A percentile compares a stretch with the other conserved stretches of the same genome.
These are phyloP conservation scores for Rhabdornis inornatus DNA, from an alignment of 2,113 vertebrate genomes.

Conservation along the genomic window DNA sequence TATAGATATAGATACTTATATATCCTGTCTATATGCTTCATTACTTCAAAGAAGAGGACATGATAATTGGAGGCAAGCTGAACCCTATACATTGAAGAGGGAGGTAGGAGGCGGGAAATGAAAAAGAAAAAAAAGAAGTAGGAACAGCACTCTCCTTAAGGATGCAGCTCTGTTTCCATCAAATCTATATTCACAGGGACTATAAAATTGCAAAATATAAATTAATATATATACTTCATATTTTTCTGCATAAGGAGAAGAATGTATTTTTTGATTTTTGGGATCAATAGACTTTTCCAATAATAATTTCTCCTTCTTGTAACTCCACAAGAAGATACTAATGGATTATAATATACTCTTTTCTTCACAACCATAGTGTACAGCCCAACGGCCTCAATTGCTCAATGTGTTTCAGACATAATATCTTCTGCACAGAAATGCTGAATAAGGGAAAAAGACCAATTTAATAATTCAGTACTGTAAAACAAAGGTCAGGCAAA, in stretches of 20 bases:
- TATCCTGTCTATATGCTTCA: background rate
- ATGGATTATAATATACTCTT: background rate
- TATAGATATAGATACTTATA: too few relatives aligned
- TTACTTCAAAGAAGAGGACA: background rate
- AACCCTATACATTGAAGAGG: fast-evolving
- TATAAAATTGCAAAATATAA: background rate
- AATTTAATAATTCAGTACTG: background rate
- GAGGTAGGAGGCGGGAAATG: background rate
- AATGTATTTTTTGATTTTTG: background rate
- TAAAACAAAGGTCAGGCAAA: background rate
- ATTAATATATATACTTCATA: background rate
- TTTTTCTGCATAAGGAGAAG: background rate
- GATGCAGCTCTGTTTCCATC: background rate
- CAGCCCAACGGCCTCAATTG: background rate
- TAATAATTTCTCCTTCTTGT: background rate
- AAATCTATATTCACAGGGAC: background rate
- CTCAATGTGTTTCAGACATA: background rate
- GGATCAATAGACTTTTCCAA: background rate
- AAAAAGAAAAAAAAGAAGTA: background rate
- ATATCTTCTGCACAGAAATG: background rate
- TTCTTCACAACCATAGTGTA: background rate
- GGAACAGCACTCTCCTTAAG: background rate
- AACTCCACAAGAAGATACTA: background rate
- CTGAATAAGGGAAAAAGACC: background rate
- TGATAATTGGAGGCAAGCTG: background rate